phyloP scores from a whole-genome alignment of 2,113 vertebrate genomes.

The Columba janthina region DNA sequence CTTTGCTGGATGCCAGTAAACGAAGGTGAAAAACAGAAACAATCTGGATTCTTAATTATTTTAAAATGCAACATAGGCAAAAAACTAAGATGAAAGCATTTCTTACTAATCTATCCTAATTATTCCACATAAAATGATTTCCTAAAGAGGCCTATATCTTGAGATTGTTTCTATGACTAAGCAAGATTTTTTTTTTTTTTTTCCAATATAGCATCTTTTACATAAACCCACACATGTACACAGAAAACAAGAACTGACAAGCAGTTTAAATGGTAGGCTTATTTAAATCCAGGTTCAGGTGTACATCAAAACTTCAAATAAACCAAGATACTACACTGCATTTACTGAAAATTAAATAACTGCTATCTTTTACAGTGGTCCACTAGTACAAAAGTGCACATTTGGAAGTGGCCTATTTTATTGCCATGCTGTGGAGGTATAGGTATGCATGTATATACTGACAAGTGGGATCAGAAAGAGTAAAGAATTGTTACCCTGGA shows the following conservation, averaged over 20 bases:
- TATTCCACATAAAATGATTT: conserved; percentile 79
- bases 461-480: background rate
- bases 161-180: background rate
- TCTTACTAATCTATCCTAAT: conserved; percentile 76
- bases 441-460: accelerated
- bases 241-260: background rate
- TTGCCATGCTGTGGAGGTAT: background rate
- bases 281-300: background rate
- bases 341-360: background rate
- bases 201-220: background rate
- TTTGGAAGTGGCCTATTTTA: background rate
- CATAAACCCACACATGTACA: accelerated
- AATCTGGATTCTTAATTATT: conserved; percentile 79
- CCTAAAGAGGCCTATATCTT: conserved; percentile 37
- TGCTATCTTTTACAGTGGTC: background rate
- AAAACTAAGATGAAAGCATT: conserved; percentile 79
- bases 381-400: background rate
- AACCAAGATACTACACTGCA: background rate
- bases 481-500: background rate
- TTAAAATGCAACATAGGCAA: conserved; percentile 73
- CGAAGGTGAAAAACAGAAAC: conserved; percentile 79
- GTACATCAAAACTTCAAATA: background rate
- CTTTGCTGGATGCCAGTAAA: conserved; percentile 80
- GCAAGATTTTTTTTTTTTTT: background rate
- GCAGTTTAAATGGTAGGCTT: background rate